Evolutionary conservation across 2,113 vertebrate species (phyloP).

Genomic region (Otolemur garnettii): DNA sequence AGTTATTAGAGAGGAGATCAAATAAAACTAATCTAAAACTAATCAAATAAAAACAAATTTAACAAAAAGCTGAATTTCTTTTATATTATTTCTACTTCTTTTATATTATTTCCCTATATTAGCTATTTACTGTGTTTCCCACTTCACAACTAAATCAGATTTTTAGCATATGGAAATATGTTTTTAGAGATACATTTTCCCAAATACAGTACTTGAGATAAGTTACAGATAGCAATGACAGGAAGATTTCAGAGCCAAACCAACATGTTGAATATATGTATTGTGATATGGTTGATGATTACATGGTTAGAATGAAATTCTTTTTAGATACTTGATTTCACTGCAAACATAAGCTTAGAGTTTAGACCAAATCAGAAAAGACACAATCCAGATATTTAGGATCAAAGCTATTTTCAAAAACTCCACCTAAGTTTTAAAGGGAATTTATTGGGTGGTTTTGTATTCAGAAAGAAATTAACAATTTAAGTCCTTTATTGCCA

Average conservation of each 20-base stretch:
- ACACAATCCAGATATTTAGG: slow-evolving; percentile 35
- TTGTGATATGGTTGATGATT: neutral
- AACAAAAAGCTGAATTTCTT: slow-evolving; percentile 40
- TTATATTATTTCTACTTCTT: neutral
- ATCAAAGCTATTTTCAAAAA: slow-evolving; percentile 43
- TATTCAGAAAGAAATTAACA: neutral
- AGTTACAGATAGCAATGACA: neutral
- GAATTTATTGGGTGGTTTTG: neutral
- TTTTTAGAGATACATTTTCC: slow-evolving; percentile 40
- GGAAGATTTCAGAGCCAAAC: slow-evolving; percentile 17
- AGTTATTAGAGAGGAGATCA: neutral
- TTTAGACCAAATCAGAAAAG: slow-evolving; percentile 36
- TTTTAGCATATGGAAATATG: neutral
- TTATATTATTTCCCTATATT: neutral
- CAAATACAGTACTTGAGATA: slow-evolving; percentile 24
- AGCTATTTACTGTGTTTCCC: neutral
- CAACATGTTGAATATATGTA: neutral
- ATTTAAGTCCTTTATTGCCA: neutral
- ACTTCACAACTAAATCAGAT: slow-evolving; percentile 30
- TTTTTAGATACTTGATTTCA: slow-evolving; percentile 44
- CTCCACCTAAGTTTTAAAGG: slow-evolving; percentile 9
- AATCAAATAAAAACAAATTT: slow-evolving; percentile 52
- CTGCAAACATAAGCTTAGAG: slow-evolving; percentile 22
- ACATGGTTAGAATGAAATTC: slow-evolving; percentile 34
- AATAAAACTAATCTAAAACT: slow-evolving; percentile 41